Base-by-base conservation (phyloP, 1,140 invertebrate species). In the Drosophila pectinifera region DNA sequence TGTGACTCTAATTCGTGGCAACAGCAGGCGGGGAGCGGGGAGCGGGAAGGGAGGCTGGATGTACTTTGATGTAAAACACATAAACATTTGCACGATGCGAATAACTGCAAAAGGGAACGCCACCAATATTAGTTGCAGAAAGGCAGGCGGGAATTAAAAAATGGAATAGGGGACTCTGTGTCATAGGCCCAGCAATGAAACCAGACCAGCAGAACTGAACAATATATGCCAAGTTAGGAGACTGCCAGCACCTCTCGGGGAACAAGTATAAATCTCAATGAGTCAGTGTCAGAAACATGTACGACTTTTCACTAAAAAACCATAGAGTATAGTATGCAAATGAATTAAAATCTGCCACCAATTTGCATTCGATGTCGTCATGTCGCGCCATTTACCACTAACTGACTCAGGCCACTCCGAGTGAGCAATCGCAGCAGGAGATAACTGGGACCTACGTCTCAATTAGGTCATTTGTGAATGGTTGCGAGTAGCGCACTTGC, bases 21-120 rank as follows among this genome's bases (percentile, higher is more conserved):
- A 28, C 59, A 53, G 59, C 59, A 16, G 20, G 41, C 11, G 26
- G 22, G 45, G 11, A 24, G 24, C n/a, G n/a, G n/a, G n/a, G 26
- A 42, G 41, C 11, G 26, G 22, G 45, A 16, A 24, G 24, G 43
- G 45, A 14, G 24, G 45, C 18, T 38, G 20, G 26, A 85, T 73
- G 77, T 78, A 85, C 81, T 84, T 86, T 86, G 83, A 83, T 89
- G 84, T 85, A 85, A 85, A 53, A 73, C 73, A 85, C 77, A 80
- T 57, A 67, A 77, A 80, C 80, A 84, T 84, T 67, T 79, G 80
- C 65, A 22, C 72, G 42, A 26, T 31, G 51, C 36, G 41, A 34
- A 58, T 43, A 77, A 16, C 48, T 51, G 56, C 39, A 68, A 67
- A 63, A 39, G 74, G 61, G 54, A 67, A 56, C 28, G 68, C 39